Conservation (phyloP, 1,140 invertebrate species). For the Drosophila bifasciata region DNA sequence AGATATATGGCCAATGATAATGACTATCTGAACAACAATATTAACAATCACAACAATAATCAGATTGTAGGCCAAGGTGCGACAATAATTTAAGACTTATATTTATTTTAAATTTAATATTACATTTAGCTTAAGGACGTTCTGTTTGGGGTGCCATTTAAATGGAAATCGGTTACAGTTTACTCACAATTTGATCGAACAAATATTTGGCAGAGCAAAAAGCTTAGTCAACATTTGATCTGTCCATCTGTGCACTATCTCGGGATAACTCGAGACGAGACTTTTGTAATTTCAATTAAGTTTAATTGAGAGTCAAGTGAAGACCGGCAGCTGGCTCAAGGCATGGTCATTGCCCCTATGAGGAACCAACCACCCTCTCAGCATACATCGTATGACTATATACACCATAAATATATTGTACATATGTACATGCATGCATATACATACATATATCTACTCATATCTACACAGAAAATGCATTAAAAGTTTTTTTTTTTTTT, state of each 20-base stretch:
- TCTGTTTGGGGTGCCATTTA: too few relatives aligned
- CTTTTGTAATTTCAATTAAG: constrained; percentile 60
- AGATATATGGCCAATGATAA: constrained; percentile 56
- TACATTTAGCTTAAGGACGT: constrained; percentile 4
- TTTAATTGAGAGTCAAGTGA: constrained; percentile 49
- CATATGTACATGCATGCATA: background rate
- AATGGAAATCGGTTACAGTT: background rate
- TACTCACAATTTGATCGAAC: background rate
- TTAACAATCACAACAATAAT: constrained; percentile 43
- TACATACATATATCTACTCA: background rate
- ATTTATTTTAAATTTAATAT: constrained; percentile 18
- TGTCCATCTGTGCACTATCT: constrained; percentile 21
- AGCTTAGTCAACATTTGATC: constrained; percentile 28
- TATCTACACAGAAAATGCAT: constrained; percentile 53
- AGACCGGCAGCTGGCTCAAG: constrained; percentile 26
- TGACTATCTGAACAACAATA: constrained; percentile 59
- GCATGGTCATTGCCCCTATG: constrained; percentile 37
- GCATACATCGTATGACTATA: background rate
- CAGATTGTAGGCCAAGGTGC: constrained; percentile 66
- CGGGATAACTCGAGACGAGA: constrained; percentile 33
- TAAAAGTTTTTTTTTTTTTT: constrained; percentile 42
- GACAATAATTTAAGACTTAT: constrained; percentile 32
- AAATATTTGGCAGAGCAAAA: constrained; percentile 32
- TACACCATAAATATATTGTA: background rate
- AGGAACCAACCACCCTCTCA: constrained; percentile 8